A percentile compares a stretch with the other conserved stretches of the same genome.
phyloP scores from a whole-genome alignment of 2,113 vertebrate species.

The Leiothrix lutea region DNA sequence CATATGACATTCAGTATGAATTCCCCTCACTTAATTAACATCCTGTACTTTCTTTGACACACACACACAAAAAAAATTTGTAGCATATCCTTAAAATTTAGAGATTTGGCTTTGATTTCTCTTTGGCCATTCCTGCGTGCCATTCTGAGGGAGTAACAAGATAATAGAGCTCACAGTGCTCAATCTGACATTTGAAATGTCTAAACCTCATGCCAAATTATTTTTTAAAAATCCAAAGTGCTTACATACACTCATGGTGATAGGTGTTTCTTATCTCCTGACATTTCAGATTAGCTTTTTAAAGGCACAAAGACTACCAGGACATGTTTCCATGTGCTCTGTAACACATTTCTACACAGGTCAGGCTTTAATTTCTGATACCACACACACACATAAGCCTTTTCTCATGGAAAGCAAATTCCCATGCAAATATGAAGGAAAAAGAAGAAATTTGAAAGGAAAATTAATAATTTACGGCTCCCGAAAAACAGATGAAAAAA shows the following conservation, averaged over 20 bases:
- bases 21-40: slow-evolving; percentile 2
- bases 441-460: neutral
- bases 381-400: neutral
- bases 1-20: slow-evolving; percentile 1
- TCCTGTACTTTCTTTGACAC: neutral
- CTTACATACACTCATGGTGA: neutral
- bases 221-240: neutral
- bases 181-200: neutral
- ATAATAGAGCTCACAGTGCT: neutral
- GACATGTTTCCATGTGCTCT: neutral
- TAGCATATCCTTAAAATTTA: neutral
- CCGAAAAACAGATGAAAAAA: neutral
- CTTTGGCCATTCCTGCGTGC: neutral
- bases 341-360: neutral
- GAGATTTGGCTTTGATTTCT: neutral
- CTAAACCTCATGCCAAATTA: neutral
- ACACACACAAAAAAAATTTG: neutral
- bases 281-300: neutral
- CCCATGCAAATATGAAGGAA: neutral
- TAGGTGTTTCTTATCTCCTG: slow-evolving; percentile 22
- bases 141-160: neutral
- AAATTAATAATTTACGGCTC: neutral
- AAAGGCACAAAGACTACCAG: neutral
- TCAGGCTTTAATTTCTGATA: neutral
- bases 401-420: neutral